phyloP scores from a whole-genome alignment of 2,797 vertebrate genomes.

The Anniella stebbinsi region DNA sequence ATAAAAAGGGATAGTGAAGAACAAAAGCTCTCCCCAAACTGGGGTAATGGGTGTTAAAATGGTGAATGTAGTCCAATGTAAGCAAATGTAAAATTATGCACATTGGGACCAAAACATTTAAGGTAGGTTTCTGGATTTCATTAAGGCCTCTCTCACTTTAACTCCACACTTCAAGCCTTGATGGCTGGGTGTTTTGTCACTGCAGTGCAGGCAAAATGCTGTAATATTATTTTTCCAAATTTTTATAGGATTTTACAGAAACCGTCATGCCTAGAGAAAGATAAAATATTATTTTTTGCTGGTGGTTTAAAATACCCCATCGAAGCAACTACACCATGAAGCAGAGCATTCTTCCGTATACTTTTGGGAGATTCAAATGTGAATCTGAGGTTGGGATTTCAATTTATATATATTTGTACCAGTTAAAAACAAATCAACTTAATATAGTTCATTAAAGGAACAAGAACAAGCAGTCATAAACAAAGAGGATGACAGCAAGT shows the following conservation, averaged over 20 bases:
- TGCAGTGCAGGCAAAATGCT: background rate
- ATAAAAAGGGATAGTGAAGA: too few species aligned
- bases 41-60: too few species aligned
- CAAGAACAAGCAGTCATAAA: background rate
- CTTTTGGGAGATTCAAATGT: background rate
- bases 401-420: background rate
- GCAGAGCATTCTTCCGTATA: background rate
- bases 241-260: background rate
- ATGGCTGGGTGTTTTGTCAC: background rate
- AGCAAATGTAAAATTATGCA: too few species aligned
- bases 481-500: background rate
- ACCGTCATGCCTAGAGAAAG: background rate
- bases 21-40: too few species aligned
- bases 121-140: too few species aligned
- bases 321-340: background rate
- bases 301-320: background rate
- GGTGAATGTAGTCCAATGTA: too few species aligned
- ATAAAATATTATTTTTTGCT: background rate
- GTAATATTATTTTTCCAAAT: background rate
- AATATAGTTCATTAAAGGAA: constrained; percentile 10
- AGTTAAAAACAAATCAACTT: constrained; percentile 18
- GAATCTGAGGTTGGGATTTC: background rate
- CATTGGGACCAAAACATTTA: too few species aligned
- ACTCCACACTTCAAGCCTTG: background rate
- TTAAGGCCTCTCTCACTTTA: background rate